These are phyloP conservation scores for Drosophila funebris DNA, from an alignment of 1,140 invertebrate genomes.

Conservation along the genomic window DNA sequence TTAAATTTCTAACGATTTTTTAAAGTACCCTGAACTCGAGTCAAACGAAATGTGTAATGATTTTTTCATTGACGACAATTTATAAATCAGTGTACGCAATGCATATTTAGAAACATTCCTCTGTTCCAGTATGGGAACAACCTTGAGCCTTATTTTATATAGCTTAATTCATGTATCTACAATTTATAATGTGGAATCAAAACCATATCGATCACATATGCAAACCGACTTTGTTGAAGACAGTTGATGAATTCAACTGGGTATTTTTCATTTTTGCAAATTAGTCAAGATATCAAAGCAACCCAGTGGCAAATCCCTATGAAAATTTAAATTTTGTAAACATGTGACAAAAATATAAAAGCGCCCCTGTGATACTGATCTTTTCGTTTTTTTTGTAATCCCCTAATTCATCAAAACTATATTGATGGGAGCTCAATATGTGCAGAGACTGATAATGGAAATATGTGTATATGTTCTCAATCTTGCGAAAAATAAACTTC, in stretches of 20 bases:
- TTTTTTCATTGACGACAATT: neutral
- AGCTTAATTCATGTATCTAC: neutral
- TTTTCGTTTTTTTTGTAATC: constrained; percentile 17
- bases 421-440: constrained; percentile 10
- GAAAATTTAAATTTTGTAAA: constrained; percentile 32
- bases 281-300: constrained; percentile 55
- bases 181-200: constrained; percentile 59
- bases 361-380: constrained; percentile 14
- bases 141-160: constrained; percentile 4
- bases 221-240: constrained; percentile 61
- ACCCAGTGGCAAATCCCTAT: constrained; percentile 37
- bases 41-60: too few relatives aligned
- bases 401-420: constrained; percentile 39
- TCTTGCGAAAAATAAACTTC: too few relatives aligned
- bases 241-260: constrained; percentile 67
- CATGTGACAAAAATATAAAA: constrained; percentile 61
- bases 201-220: constrained; percentile 65
- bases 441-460: neutral
- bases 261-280: constrained; percentile 36
- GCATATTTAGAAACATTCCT: neutral
- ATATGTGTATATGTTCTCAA: neutral
- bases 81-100: neutral
- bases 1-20: too few relatives aligned
- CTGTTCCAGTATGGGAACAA: neutral
- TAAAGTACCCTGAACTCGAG: too few relatives aligned